Conservation (phyloP, 2,113 vertebrate genomes). For the Prunella fulvescens region DNA sequence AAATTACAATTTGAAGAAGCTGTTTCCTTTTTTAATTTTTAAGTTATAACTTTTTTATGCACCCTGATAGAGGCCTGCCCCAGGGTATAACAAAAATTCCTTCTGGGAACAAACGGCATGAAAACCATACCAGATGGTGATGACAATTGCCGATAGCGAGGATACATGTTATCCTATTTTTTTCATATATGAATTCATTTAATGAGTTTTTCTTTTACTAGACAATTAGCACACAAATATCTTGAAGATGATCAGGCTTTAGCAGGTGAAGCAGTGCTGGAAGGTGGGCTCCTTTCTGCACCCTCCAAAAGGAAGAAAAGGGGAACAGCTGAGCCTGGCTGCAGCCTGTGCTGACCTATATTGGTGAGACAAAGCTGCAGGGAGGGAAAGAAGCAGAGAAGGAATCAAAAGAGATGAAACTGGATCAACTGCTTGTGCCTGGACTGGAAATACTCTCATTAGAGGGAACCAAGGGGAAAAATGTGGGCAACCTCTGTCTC, state of each 20-base stretch:
- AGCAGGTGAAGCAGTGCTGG: rapidly evolving
- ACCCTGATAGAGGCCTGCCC: background rate
- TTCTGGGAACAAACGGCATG: background rate
- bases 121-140: constrained; percentile 14
- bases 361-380: constrained; percentile 35
- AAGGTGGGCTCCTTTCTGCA: background rate
- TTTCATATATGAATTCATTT: background rate
- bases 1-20: background rate
- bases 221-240: background rate
- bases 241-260: background rate
- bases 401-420: constrained; percentile 61
- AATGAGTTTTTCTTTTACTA: background rate
- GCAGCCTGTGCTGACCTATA: constrained; percentile 51
- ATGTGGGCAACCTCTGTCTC: background rate
- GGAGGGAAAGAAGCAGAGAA: constrained; percentile 15
- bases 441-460: constrained; percentile 56
- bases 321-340: background rate
- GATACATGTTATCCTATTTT: background rate
- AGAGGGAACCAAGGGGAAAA: constrained; percentile 22
- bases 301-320: background rate
- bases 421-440: constrained; percentile 49
- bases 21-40: background rate
- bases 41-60: background rate
- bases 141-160: background rate
- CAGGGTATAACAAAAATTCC: background rate